A percentile compares a stretch with the other conserved stretches of the same genome.
phyloP scores from a whole-genome alignment of 2,113 vertebrate genomes.

The Tetrax tetrax region DNA sequence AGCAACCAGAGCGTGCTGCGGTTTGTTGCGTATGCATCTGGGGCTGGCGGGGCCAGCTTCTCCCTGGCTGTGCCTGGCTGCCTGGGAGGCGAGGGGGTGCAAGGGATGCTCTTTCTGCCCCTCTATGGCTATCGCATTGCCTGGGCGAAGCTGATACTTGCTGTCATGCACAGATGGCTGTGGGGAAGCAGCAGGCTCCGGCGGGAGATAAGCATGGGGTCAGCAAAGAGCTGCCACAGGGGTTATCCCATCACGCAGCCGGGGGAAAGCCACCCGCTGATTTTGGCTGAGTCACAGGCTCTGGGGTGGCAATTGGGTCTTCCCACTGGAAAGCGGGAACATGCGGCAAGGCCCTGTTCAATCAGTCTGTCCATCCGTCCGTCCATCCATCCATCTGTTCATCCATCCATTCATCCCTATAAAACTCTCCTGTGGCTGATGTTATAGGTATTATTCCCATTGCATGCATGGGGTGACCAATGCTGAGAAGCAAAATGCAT shows the following conservation, averaged over 20 bases:
- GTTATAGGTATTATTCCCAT: neutral
- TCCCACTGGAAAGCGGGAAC: neutral
- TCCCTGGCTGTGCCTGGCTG: neutral
- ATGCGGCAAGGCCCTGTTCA: neutral
- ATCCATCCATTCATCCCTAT: accelerated
- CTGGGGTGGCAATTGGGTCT: neutral
- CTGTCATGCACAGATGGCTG: accelerated
- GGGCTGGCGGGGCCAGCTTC: neutral
- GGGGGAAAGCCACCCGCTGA: neutral
- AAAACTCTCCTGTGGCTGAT: neutral
- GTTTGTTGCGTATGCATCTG: neutral
- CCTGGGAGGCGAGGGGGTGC: neutral
- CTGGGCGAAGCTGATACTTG: neutral
- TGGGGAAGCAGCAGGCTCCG: neutral
- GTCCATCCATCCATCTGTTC: neutral
- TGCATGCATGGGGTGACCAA: neutral
- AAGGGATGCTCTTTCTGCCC: neutral
- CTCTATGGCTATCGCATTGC: accelerated
- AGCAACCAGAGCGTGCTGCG: neutral
- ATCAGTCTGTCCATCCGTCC: neutral
- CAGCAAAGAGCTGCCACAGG: neutral
- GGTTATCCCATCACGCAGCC: neutral
- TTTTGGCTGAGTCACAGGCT: neutral
- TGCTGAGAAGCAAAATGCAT: neutral
- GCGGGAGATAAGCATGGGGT: neutral